Conservation (phyloP, 1,140 invertebrate genomes). For the Hylaeus volcanicus region DNA sequence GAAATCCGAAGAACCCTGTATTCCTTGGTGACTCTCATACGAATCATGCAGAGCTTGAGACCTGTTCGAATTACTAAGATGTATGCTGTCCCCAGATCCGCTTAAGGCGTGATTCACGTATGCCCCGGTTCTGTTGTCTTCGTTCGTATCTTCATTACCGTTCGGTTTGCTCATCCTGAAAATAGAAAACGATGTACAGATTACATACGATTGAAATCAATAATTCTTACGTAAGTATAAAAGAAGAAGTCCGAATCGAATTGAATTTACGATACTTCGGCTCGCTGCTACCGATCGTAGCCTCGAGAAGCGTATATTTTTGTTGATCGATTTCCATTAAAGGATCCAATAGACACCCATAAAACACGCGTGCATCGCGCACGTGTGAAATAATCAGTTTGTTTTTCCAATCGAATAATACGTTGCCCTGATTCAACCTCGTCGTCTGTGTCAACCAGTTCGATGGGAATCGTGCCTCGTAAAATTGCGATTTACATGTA, state of each 20-base stretch:
- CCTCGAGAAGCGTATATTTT: not conserved
- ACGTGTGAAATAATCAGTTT: not conserved
- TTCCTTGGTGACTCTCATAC: constrained; percentile 66
- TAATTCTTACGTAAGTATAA: not conserved
- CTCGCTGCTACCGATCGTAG: no score
- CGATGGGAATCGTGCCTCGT: not conserved
- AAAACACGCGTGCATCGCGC: not conserved
- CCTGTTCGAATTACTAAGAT: constrained; percentile 58
- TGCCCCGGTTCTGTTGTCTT: constrained; percentile 58
- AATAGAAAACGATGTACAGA: not conserved
- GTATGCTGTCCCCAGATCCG: constrained; percentile 70
- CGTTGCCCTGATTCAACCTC: not conserved
- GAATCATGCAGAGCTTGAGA: constrained; percentile 47
- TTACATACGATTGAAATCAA: not conserved
- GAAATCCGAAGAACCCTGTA: constrained; percentile 79
- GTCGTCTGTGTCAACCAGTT: not conserved
- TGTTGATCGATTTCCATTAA: not conserved
- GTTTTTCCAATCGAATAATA: not conserved
- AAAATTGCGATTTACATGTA: not conserved
- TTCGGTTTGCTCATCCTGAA: constrained; percentile 67
- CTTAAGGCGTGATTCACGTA: constrained; percentile 77
- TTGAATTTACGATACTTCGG: no score
- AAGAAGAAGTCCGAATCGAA: no score
- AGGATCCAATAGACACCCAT: not conserved
- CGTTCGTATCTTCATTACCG: constrained; percentile 37